phyloP scores from a whole-genome alignment of 1,140 invertebrate genomes.

The Dryas iulia region DNA sequence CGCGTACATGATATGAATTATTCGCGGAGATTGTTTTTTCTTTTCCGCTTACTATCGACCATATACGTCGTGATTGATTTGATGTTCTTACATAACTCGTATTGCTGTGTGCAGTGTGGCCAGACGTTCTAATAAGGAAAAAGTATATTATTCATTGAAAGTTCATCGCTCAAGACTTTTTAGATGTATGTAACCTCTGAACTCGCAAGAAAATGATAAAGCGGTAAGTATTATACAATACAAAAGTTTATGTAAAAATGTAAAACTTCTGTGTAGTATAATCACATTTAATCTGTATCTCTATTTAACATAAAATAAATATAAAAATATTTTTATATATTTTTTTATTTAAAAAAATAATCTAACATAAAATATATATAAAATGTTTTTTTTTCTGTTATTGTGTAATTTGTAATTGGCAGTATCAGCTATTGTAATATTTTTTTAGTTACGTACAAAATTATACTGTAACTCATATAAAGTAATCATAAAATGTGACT shows the following conservation, averaged over 20 bases:
- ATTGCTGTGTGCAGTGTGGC: constrained; percentile 55
- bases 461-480: not conserved
- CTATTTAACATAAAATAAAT: no score
- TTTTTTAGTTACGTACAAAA: not conserved
- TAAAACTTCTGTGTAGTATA: no score
- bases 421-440: not conserved
- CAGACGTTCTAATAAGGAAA: constrained; percentile 39
- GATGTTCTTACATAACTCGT: constrained; percentile 59
- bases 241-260: no score
- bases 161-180: constrained; percentile 30
- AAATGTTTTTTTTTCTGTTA: not conserved
- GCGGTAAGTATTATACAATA: no score
- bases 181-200: constrained; percentile 46
- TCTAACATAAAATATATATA: not conserved
- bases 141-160: constrained; percentile 27
- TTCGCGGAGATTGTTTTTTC: constrained; percentile 52
- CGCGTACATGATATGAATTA: constrained; percentile 64
- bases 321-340: no score
- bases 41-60: constrained; percentile 36
- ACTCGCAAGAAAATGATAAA: constrained; percentile 36
- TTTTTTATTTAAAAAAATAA: no score
- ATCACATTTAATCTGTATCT: no score
- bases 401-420: not conserved
- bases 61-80: constrained; percentile 58
- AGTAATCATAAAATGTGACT: not conserved